Evolutionary conservation across 2,113 vertebrate genomes (phyloP), one percentile per base, ranked within the genome.

Genomic region (Nicator chloris): DNA sequence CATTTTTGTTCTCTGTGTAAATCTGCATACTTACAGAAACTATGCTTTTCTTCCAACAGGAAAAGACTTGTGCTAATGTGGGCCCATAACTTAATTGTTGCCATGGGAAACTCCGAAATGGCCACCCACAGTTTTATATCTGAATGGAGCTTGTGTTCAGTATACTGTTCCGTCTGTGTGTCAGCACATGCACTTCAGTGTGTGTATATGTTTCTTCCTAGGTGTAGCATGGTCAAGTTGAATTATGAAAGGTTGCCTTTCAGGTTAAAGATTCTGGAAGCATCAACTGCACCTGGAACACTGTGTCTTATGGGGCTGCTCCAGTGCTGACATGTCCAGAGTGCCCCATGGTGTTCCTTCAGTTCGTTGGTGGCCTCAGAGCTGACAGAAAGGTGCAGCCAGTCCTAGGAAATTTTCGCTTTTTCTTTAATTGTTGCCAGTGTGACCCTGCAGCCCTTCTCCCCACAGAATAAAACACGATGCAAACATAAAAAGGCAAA

Each of bases 141-240:
- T 95, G 87, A 95, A 90, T 88, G 45, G 63, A 80, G 54, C 92
- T 77, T 94, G 39, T 95, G 85, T 96, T 93, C 82, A 80, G 66
- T 37, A 19, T 16, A 50, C 13, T 66, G 63, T 63, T 90, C 78
- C 47, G 21, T 77, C 59, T 54, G 6, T 61, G 28, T 42, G 71
- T 51, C 65, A 84, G 26, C 18, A 18, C n/a, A 35, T 2, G 4
- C 66, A 54, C 39, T 8, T 45, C 54, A 47, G 22, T 18, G 30
- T 5, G 0, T 75, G 15, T 70, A 15, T 65, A 35, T 28, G 11
- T 86, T 86, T 85, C 37, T 87, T 75, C 19, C 37, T 17, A 33
- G 22, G 15, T 51, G 30, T 23, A 64, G 20, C 49, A 27, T 50
- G 31, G 33, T 83, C 44, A 73, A 31, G 30, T 11, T 70, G 50